These are phyloP conservation scores for Nomada hirtipes DNA, from an alignment of 2,888 invertebrate genomes.

Conservation along the genomic window DNA sequence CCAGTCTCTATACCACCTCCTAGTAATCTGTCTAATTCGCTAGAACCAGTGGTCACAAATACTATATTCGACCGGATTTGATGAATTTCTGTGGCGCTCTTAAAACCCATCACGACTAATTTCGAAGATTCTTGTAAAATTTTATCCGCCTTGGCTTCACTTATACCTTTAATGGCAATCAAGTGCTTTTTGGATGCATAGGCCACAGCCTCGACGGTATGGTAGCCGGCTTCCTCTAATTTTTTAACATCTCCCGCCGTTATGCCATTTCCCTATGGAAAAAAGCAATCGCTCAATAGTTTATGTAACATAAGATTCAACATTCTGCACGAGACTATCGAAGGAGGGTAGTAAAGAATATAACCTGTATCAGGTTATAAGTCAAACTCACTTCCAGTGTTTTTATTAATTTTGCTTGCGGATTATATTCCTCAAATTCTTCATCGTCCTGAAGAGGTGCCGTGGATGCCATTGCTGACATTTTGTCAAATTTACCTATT, in stretches of 20 bases:
- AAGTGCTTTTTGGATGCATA: conserved; percentile 97
- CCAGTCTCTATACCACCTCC: conserved; percentile 99
- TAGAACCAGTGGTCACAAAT: conserved; percentile 97
- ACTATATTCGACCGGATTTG: conserved; percentile 98
- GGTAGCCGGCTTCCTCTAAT: conserved; percentile 95
- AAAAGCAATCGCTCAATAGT: conserved; percentile 7
- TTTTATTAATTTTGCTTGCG: conserved; percentile 78
- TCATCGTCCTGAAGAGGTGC: conserved; percentile 72
- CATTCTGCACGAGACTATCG: background rate
- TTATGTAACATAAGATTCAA: background rate
- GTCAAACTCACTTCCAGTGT: conserved; percentile 74
- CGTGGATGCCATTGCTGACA: conserved; percentile 72
- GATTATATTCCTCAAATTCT: conserved; percentile 71
- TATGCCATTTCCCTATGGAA: conserved; percentile 94
- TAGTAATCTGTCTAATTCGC: conserved; percentile 95
- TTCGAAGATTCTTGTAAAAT: conserved; percentile 95
- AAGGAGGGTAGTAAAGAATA: background rate
- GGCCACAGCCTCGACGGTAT: conserved; percentile 98
- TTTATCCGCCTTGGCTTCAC: conserved; percentile 99
- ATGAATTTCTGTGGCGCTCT: conserved; percentile 98
- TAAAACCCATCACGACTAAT: conserved; percentile 98
- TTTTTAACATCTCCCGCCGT: conserved; percentile 96
- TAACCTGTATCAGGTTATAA: conserved; percentile 11
- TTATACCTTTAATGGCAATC: conserved; percentile 96
- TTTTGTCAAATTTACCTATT: conserved; percentile 34